phyloP scores from a whole-genome alignment of 1,140 invertebrate genomes.

The Drosophila funebris region DNA sequence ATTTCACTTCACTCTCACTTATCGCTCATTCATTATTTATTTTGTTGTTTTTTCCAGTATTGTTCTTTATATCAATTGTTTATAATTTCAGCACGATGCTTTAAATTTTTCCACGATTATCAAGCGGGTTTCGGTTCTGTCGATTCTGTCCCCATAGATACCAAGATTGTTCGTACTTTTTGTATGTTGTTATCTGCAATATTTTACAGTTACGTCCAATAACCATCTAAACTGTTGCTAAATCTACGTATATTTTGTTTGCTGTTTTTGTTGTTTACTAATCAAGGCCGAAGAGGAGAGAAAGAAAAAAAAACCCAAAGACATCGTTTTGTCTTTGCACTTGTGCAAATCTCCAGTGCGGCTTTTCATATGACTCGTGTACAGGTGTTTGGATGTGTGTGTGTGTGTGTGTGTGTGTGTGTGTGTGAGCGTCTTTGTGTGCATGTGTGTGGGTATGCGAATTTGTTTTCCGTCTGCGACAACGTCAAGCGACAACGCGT shows the following conservation, averaged over 20 bases:
- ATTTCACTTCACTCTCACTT: conserved; percentile 37
- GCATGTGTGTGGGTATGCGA: conserved; percentile 34
- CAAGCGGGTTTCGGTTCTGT: conserved; percentile 9
- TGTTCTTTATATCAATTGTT: conserved; percentile 38
- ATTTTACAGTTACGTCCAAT: no score
- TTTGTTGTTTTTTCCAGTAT: conserved; percentile 31
- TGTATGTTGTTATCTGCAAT: no score
- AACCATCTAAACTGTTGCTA: no score
- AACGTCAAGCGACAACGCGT: conserved; percentile 50
- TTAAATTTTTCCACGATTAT: conserved; percentile 38
- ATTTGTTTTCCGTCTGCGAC: conserved; percentile 66
- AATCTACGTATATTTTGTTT: not conserved
- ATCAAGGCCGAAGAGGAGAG: conserved; percentile 35
- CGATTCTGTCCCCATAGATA: not conserved
- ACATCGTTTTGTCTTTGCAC: conserved; percentile 54
- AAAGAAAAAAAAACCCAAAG: conserved; percentile 15
- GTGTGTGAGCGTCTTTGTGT: conserved; percentile 13
- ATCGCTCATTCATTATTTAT: conserved; percentile 23
- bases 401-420: conserved; percentile 12
- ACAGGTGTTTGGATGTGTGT: conserved; percentile 12
- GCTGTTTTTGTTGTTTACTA: not conserved
- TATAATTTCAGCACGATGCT: conserved; percentile 34
- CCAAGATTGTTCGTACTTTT: not conserved
- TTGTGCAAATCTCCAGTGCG: conserved; percentile 73
- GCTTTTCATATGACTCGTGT: conserved; percentile 45